phyloP scores from a whole-genome alignment of 2,113 vertebrate genomes.

The Caloenas nicobarica region DNA sequence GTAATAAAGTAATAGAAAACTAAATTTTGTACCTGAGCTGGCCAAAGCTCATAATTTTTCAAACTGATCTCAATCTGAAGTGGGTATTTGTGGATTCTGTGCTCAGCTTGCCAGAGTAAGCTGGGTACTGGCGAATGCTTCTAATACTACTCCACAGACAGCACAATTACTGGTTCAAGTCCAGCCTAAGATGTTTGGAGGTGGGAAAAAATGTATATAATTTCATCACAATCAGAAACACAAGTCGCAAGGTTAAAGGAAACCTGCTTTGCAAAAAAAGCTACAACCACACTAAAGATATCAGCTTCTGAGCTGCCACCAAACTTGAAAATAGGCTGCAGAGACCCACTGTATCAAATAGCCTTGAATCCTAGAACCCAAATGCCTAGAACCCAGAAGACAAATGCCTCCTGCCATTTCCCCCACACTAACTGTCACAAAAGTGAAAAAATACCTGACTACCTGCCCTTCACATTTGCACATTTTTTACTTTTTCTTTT shows the following conservation, averaged over 20 bases:
- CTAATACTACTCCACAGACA: constrained; percentile 7
- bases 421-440: neutral
- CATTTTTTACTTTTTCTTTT: neutral
- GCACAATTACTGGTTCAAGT: constrained; percentile 10
- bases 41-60: neutral
- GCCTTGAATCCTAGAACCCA: neutral
- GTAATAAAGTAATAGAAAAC: neutral
- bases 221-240: neutral
- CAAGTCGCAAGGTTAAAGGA: neutral
- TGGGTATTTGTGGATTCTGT: neutral
- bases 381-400: neutral
- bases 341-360: neutral
- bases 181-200: neutral
- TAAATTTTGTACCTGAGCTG: neutral
- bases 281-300: neutral
- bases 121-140: neutral
- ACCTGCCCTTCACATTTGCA: neutral
- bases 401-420: neutral
- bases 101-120: neutral
- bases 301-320: neutral
- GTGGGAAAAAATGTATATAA: fast-evolving
- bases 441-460: neutral
- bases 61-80: neutral
- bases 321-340: neutral
- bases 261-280: neutral